Evolutionary conservation across 2,888 invertebrate genomes (phyloP), one percentile per base, ranked within the genome.

Genomic region (Coecobrya sp.): DNA sequence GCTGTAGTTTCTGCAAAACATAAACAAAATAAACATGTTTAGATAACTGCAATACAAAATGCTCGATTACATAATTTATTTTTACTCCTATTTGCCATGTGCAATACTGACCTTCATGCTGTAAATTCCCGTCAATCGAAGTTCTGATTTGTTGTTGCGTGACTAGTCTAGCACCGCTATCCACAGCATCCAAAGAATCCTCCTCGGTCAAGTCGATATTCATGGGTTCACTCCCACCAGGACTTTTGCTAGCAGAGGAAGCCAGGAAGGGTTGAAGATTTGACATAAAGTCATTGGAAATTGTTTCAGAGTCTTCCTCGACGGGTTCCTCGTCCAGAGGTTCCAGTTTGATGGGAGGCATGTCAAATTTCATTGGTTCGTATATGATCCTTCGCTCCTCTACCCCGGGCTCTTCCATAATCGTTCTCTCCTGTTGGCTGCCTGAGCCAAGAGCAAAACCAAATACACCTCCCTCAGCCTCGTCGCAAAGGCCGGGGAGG

Each of bases 311-410:
- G 10, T 92, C 91, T n/a, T 87, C 76, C 16, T 84, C 65, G 11
- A 65, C 36, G 8, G 49, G 55, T 22, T 93, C 93, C 65, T 94
- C 94, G 45, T 91, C 93, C n/a, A 30, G 59, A 82, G 94, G 93
- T 76, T 95, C 94, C 42, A 94, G 79, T 62, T 94, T 94, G 27
- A 93, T 91, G 19, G 87, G 93, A n/a, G 95, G 95, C 65, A 94
- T 91, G 81, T 95, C 95, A 89, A 95, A 95, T 76, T 95, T 93
- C 95, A 94, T 94, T 19, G 94, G 93, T 73, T 93, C 89, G 86
- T 95, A 95, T 30, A 93, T 76, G 42, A 95, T 94, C 62, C 91
- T 86, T 52, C 86, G 92, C 25, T 92, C 93, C 10, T 87, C 85
- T n/a, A 30, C 81, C 4, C n/a, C 25, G 8, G 52, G 22, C 10